Base-by-base conservation (phyloP, 1,140 invertebrate genomes). In the Olivierus martensii region DNA sequence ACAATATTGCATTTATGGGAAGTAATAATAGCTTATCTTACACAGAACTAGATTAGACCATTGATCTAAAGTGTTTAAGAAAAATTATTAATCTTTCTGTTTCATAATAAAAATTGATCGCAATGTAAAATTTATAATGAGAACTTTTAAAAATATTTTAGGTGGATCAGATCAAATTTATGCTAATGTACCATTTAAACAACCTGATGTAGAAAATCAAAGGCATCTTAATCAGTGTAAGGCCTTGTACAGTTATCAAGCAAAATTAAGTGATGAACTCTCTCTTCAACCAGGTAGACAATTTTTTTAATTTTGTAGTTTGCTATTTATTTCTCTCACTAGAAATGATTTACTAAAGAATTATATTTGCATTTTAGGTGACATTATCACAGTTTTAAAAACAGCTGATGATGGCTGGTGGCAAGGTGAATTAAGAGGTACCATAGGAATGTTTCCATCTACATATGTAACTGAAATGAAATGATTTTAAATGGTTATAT, bases 341-440 rank as follows among this genome's bases (percentile, higher is more conserved):
- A 42, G 17, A 42, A 44, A 12, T 18, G 12, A 12, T 18, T 9
- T 18, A 18, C 17, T 17, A 46, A 46, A 22, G 21, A 34, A 36
- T 3, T 36, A n/a, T 35, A n/a, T 17, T 11, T 11, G 12, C 11
- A 22, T 47, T 38, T 37, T 21, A 67, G 92, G 92, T 56, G 87
- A 84, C 38, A 74, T 86, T 61, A 90, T 99, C 52, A 76, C 90
- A 52, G 96, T 99, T 58, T 72, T 99, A 49, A 94, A 99, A 71
- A 98, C 99, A 71, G 95, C 90, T 61, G 93, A 91, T 56, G 96
- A 99, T 76, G 96, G 95, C 36, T 99, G 95, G 95, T 99, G 94
- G 94, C 79, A 92, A 64, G 95, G 94, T 21, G 86, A 90, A 73
- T 87, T 80, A 69, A 82, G 75, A 65, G 82, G 65, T 37, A 78